Conservation (phyloP, 2,797 vertebrate genomes). For the Tenualosa ilisha region DNA sequence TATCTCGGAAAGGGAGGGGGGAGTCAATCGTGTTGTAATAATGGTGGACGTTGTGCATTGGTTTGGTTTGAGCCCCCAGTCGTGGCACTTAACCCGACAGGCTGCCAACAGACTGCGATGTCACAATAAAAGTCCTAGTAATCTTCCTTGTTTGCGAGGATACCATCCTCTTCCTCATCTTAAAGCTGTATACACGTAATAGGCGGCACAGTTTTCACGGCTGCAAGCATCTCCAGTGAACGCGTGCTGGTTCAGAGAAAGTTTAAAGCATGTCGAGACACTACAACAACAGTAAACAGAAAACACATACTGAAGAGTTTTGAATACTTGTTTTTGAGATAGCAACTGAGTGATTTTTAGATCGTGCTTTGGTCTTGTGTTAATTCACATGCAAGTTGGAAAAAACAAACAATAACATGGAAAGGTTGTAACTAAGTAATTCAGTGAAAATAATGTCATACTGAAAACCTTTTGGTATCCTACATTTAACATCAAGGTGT, state of each 20-base stretch:
- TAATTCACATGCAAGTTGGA: not conserved
- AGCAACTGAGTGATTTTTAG: not conserved
- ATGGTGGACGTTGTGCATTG: constrained; percentile 64
- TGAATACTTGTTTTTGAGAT: not conserved
- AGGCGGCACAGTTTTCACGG: not conserved
- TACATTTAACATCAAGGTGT: not conserved
- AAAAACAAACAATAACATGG: too few relatives aligned
- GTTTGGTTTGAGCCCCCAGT: constrained; percentile 62
- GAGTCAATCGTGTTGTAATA: constrained; percentile 52
- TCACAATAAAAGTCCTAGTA: constrained; percentile 82
- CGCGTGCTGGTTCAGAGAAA: not conserved
- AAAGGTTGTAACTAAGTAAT: too few relatives aligned
- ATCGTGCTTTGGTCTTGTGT: not conserved
- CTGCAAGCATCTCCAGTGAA: not conserved
- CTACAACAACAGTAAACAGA: not conserved
- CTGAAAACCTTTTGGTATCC: not conserved
- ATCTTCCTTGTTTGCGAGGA: constrained; percentile 79
- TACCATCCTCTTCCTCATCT: constrained; percentile 80
- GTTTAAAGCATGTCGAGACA: not conserved
- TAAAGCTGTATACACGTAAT: constrained; percentile 78
- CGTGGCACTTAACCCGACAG: constrained; percentile 73
- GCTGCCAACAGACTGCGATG: constrained; percentile 68
- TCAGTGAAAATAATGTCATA: too few relatives aligned
- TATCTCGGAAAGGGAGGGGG: not conserved
- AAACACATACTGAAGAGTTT: not conserved